phyloP scores from a whole-genome alignment of 2,113 vertebrate genomes.

The Sinocyclocheilus anophthalmus region DNA sequence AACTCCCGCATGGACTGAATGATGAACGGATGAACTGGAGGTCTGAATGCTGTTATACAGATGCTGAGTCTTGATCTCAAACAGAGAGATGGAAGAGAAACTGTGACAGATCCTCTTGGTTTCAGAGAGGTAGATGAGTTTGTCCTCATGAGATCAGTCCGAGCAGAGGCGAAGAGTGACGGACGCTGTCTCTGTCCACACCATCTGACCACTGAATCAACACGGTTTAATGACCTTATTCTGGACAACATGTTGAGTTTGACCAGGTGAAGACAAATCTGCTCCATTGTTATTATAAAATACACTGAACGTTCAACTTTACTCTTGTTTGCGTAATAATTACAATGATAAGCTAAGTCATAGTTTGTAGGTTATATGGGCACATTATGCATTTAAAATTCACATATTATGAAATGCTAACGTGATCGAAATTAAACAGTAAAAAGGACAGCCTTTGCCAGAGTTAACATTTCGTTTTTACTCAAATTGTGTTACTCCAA shows the following conservation, averaged over 20 bases:
- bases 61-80: neutral
- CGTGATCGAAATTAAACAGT: neutral
- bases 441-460: neutral
- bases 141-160: neutral
- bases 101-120: neutral
- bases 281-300: slow-evolving; percentile 48
- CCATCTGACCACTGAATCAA: neutral
- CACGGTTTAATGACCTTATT: neutral
- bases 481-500: neutral
- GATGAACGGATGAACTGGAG: no score
- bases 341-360: neutral
- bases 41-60: neutral
- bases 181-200: neutral
- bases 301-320: neutral
- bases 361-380: neutral
- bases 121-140: neutral
- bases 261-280: slow-evolving; percentile 31
- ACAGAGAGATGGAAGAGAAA: neutral
- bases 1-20: no score
- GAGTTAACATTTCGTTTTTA: neutral
- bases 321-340: neutral
- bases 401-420: neutral
- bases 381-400: neutral
- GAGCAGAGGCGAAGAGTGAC: neutral
- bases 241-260: neutral